Conservation (phyloP, 2,113 vertebrate genomes). For the Ptilorrhoa leucosticta region DNA sequence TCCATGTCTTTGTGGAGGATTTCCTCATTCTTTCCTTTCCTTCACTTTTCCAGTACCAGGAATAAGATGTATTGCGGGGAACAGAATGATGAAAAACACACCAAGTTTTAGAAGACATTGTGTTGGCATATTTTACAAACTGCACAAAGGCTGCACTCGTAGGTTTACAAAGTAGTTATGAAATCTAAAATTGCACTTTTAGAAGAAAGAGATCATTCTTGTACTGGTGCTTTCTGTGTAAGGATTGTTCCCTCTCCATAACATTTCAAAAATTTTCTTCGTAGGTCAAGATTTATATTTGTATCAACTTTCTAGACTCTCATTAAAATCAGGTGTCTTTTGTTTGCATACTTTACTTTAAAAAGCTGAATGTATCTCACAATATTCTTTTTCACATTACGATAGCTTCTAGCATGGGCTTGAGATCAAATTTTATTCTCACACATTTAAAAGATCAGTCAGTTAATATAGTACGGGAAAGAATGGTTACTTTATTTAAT, state of each 20-base stretch:
- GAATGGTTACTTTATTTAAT: background rate
- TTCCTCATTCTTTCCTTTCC: background rate
- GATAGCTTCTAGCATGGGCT: background rate
- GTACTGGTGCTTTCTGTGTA: background rate
- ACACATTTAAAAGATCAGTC: background rate
- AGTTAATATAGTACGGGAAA: background rate
- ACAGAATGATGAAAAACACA: background rate
- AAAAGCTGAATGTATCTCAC: background rate
- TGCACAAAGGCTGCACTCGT: background rate
- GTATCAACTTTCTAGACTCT: background rate
- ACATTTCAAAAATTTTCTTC: background rate
- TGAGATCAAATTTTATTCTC: background rate
- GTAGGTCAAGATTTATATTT: background rate
- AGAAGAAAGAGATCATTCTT: background rate
- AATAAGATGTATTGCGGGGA: background rate
- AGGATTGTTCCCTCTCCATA: background rate
- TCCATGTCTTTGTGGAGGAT: background rate
- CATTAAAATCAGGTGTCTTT: background rate
- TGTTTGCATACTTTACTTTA: background rate
- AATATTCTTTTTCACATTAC: background rate
- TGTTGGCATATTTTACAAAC: background rate
- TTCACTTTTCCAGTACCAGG: background rate
- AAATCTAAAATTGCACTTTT: background rate
- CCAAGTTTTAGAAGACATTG: background rate
- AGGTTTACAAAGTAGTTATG: background rate